A percentile compares a stretch with the other conserved stretches of the same genome.
Conservation (phyloP, 2,888 invertebrate species). For the Drosophila monieri region DNA sequence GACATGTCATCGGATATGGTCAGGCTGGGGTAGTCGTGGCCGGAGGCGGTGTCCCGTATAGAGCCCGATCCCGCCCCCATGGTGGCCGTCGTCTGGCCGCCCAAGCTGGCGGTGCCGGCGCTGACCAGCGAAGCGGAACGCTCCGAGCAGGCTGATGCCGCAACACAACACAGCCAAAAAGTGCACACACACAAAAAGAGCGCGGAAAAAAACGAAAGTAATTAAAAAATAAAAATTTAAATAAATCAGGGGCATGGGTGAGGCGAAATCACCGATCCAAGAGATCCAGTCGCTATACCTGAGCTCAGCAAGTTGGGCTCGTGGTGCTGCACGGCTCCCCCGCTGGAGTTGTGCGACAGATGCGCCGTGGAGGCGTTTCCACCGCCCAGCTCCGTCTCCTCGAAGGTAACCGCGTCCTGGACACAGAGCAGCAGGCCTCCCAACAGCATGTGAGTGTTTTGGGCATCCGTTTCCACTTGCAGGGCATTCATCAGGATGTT, state of each 20-base stretch:
- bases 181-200: slow-evolving; percentile 17
- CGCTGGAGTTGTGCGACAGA: slow-evolving; percentile 84
- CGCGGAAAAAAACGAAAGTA: slow-evolving; percentile 44
- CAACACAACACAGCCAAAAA: slow-evolving; percentile 40
- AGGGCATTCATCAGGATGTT: slow-evolving; percentile 93
- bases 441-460: slow-evolving; percentile 94
- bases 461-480: slow-evolving; percentile 92
- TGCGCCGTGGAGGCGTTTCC: slow-evolving; percentile 82
- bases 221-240: slow-evolving; percentile 41
- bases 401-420: slow-evolving; percentile 91
- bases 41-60: slow-evolving; percentile 82
- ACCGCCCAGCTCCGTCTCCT: slow-evolving; percentile 88
- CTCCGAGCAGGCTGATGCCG: slow-evolving; percentile 82
- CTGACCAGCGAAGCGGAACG: slow-evolving; percentile 84
- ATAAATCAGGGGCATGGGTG: slow-evolving; percentile 26
- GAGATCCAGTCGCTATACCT: slow-evolving; percentile 84
- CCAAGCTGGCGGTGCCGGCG: slow-evolving; percentile 82
- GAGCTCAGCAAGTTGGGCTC: slow-evolving; percentile 88
- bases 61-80: slow-evolving; percentile 69
- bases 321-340: slow-evolving; percentile 61
- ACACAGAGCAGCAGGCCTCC: slow-evolving; percentile 91
- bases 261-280: not conserved
- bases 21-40: slow-evolving; percentile 85
- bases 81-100: slow-evolving; percentile 81
- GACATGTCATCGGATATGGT: slow-evolving; percentile 84